Conservation (phyloP, 2,797 vertebrate genomes). For the Muscicapa comitata region DNA sequence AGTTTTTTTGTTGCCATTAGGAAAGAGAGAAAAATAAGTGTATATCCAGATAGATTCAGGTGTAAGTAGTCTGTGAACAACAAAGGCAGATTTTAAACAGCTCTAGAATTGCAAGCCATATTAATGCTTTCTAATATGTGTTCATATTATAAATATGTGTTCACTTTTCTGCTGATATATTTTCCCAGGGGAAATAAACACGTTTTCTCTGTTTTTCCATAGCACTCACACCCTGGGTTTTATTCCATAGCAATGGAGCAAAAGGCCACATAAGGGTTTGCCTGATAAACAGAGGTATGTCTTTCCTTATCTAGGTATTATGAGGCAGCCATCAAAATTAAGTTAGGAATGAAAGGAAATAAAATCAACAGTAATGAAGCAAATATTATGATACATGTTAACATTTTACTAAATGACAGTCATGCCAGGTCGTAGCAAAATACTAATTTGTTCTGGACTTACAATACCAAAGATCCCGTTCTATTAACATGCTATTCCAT, state of each 20-base stretch:
- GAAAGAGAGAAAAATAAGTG: background rate
- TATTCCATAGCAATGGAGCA: background rate
- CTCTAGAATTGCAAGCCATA: background rate
- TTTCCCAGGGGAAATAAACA: constrained; percentile 5
- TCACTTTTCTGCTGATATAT: background rate
- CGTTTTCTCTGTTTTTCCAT: background rate
- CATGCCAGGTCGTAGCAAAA: background rate
- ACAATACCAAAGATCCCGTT: accelerated
- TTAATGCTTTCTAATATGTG: background rate
- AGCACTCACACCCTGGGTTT: background rate
- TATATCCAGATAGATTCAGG: background rate
- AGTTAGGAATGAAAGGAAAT: background rate
- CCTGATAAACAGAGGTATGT: background rate
- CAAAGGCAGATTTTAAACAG: background rate
- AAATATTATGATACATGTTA: background rate
- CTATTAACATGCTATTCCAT: background rate
- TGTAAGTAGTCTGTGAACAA: background rate
- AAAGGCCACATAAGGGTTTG: background rate
- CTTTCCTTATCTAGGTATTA: background rate
- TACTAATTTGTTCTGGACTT: background rate
- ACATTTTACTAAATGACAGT: background rate
- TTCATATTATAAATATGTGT: background rate
- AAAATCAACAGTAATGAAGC: background rate
- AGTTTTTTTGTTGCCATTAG: background rate
- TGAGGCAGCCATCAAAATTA: background rate